These are phyloP conservation scores for Harpia harpyja DNA, from an alignment of 2,797 vertebrate species.

Conservation along the genomic window DNA sequence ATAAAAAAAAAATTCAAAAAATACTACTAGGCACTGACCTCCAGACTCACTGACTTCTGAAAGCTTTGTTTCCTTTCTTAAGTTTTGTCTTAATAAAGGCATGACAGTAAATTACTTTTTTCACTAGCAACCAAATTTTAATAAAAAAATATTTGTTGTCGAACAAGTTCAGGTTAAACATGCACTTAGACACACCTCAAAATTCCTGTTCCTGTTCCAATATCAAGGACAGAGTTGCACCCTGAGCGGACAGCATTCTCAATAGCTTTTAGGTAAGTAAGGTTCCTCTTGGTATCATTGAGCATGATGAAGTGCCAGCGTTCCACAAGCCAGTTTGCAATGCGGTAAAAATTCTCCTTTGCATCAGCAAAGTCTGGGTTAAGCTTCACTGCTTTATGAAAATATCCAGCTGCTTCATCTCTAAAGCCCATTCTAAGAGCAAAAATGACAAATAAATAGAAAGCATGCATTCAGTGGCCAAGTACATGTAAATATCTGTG, in stretches of 20 bases:
- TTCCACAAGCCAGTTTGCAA: conserved; percentile 97
- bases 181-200: conserved; percentile 78
- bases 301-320: conserved; percentile 99
- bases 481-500: background rate
- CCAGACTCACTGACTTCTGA: background rate
- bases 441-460: background rate
- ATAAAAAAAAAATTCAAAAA: background rate
- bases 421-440: conserved; percentile 89
- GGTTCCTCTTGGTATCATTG: conserved; percentile 89
- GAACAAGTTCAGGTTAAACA: background rate
- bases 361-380: conserved; percentile 90
- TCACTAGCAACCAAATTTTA: background rate
- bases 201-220: conserved; percentile 96
- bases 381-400: conserved; percentile 93
- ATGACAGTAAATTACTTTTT: background rate
- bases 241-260: conserved; percentile 85
- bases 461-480: background rate
- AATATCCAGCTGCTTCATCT: conserved; percentile 96
- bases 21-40: background rate
- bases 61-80: background rate
- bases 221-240: conserved; percentile 90
- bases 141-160: background rate
- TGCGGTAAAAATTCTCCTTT: conserved; percentile 95
- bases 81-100: background rate
- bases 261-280: conserved; percentile 88